A percentile compares a stretch with the other conserved stretches of the same genome.
These are phyloP conservation scores for Bombus confusus DNA, from an alignment of 1,140 invertebrate species.

Conservation along the genomic window DNA sequence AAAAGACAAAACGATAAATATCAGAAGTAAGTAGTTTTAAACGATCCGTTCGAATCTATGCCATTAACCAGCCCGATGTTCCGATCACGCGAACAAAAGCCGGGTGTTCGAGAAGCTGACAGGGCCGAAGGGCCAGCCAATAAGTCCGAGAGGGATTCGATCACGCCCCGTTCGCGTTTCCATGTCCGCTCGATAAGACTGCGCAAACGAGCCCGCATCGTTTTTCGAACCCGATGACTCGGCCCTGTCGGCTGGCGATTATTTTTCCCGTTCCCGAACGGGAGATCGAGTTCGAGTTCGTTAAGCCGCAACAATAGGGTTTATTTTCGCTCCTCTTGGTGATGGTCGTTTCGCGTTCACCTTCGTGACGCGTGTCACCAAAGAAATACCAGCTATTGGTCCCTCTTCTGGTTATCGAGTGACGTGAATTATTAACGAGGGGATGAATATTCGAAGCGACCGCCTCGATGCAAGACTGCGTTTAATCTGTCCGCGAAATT, in stretches of 20 bases:
- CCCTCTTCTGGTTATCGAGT: constrained; percentile 1
- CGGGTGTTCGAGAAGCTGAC: neutral
- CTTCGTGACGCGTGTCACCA: constrained; percentile 13
- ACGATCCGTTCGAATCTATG: neutral
- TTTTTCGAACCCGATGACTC: constrained; percentile 1
- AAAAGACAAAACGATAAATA: neutral
- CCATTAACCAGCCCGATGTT: neutral
- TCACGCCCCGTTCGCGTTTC: constrained; percentile 6
- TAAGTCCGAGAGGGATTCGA: constrained; percentile 31
- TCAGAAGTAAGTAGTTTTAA: neutral
- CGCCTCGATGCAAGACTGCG: neutral
- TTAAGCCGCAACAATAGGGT: constrained; percentile 29
- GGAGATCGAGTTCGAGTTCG: neutral
- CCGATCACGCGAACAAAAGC: neutral
- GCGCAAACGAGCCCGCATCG: constrained; percentile 36
- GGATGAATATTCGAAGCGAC: neutral
- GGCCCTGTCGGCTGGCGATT: neutral
- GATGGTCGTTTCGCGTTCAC: constrained; percentile 17
- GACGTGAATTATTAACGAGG: constrained; percentile 51
- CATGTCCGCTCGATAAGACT: constrained; percentile 19
- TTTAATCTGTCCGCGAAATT: constrained; percentile 41
- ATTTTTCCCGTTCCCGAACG: neutral
- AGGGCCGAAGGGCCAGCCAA: neutral
- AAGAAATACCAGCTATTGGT: constrained; percentile 53
- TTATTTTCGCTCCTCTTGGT: constrained; percentile 35